A percentile compares a stretch with the other conserved stretches of the same genome.
phyloP scores from a whole-genome alignment of 2,797 vertebrate genomes.

The Eospalax fontanierii region DNA sequence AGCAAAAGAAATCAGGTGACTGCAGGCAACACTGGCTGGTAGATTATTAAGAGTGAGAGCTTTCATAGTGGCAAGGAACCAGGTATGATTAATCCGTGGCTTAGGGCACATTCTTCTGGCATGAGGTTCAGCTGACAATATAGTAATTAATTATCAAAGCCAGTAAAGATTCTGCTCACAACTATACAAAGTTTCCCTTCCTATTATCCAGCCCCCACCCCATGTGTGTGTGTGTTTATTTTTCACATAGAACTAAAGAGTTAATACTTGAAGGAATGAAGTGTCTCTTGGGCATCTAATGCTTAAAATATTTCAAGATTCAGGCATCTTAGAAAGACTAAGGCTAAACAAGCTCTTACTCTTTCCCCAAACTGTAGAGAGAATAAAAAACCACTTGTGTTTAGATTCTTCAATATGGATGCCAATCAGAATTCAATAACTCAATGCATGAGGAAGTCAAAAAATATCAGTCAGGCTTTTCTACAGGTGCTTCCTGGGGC shows the following conservation, averaged over 20 bases:
- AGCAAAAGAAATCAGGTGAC: background rate
- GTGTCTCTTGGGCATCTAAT: background rate
- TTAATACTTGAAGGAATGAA: background rate
- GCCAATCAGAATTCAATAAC: background rate
- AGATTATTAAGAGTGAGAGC: constrained; percentile 49
- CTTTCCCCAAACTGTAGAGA: background rate
- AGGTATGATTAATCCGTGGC: constrained; percentile 59
- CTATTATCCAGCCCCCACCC: constrained; percentile 34
- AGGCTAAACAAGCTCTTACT: background rate
- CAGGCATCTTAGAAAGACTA: background rate
- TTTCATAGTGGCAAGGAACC: constrained; percentile 15
- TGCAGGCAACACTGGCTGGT: background rate
- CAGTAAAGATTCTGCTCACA: constrained; percentile 21
- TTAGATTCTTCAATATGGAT: background rate
- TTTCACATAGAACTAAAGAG: background rate
- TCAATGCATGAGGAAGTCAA: background rate
- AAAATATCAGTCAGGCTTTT: background rate
- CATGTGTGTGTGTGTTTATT: background rate
- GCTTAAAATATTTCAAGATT: constrained; percentile 1
- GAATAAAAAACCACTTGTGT: background rate
- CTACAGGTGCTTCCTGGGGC: background rate
- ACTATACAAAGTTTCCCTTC: background rate
- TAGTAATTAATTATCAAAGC: constrained; percentile 68
- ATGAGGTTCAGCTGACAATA: constrained; percentile 49
- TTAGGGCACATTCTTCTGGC: constrained; percentile 52